Percentiles rank a stretch among this genome's conserved stretches.
phyloP scores from a whole-genome alignment of 2,113 vertebrate species.

The Ciconia stormi region DNA sequence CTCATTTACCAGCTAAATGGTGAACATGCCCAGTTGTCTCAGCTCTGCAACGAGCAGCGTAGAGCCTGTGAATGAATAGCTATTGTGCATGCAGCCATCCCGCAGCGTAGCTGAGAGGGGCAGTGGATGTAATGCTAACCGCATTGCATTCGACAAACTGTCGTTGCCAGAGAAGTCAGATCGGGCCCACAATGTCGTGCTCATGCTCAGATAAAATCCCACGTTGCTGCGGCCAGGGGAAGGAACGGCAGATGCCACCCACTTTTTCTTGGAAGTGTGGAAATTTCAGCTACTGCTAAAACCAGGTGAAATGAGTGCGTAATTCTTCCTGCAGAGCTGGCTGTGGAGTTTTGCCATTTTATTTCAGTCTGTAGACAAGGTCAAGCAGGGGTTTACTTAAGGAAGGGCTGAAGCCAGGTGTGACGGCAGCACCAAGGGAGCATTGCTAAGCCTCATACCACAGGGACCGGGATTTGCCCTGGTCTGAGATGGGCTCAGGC shows the following conservation, averaged over 20 bases:
- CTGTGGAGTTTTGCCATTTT: not conserved
- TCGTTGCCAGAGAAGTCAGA: not conserved
- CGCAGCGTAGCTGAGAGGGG: fast-evolving
- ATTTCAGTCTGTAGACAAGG: not conserved
- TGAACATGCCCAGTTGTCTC: not conserved
- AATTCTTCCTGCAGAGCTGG: not conserved
- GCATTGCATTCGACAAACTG: no score
- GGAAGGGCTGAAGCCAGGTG: not conserved
- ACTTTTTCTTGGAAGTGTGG: fast-evolving
- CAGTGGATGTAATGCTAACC: not conserved
- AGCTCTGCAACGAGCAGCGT: not conserved
- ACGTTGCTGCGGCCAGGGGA: not conserved
- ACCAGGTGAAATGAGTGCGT: not conserved
- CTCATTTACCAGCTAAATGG: not conserved
- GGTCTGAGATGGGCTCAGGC: not conserved
- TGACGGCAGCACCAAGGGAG: not conserved
- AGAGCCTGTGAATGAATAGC: not conserved
- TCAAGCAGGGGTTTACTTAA: not conserved
- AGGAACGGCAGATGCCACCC: not conserved
- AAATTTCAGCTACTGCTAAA: not conserved
- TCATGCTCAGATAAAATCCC: not conserved
- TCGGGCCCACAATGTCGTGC: fast-evolving
- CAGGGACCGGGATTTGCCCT: not conserved
- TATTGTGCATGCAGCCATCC: not conserved
- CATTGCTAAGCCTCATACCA: not conserved